Conservation (phyloP, 2,888 invertebrate genomes). For the Zhuqinia jingwanae region DNA sequence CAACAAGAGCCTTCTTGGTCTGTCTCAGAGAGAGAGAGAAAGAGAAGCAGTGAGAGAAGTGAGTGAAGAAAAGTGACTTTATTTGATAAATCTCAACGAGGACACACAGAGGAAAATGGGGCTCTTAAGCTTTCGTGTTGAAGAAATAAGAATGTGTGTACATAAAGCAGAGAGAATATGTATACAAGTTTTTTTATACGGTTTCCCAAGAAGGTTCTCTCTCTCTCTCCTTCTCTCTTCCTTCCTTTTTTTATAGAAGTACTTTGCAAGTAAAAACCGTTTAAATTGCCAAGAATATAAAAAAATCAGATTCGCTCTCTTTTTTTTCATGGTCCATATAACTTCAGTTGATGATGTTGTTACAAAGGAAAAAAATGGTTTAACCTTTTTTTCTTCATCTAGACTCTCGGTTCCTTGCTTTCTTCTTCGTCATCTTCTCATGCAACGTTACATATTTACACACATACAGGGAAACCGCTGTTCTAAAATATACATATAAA, state of each 20-base stretch:
- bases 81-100: constrained; percentile 51
- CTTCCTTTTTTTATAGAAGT: constrained; percentile 14
- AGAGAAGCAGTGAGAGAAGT: not conserved
- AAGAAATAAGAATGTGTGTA: not conserved
- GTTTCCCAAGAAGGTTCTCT: constrained; percentile 1
- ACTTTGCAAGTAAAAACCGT: constrained; percentile 42
- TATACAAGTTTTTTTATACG: too few species aligned
- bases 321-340: constrained; percentile 72
- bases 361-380: constrained; percentile 47
- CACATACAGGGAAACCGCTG: too few species aligned
- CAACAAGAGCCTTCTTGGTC: not conserved
- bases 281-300: constrained; percentile 49
- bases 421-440: not conserved
- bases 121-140: constrained; percentile 24
- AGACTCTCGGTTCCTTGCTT: not conserved
- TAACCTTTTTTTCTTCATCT: constrained; percentile 35
- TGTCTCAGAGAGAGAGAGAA: constrained; percentile 2
- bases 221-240: not conserved
- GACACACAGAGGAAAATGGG: constrained; percentile 19
- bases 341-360: constrained; percentile 66
- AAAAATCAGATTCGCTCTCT: constrained; percentile 57
- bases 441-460: constrained; percentile 23
- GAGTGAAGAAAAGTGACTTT: constrained; percentile 43
- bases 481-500: not conserved
- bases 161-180: too few species aligned